Base-by-base conservation (phyloP, 2,797 vertebrate genomes). In the Tenualosa ilisha region DNA sequence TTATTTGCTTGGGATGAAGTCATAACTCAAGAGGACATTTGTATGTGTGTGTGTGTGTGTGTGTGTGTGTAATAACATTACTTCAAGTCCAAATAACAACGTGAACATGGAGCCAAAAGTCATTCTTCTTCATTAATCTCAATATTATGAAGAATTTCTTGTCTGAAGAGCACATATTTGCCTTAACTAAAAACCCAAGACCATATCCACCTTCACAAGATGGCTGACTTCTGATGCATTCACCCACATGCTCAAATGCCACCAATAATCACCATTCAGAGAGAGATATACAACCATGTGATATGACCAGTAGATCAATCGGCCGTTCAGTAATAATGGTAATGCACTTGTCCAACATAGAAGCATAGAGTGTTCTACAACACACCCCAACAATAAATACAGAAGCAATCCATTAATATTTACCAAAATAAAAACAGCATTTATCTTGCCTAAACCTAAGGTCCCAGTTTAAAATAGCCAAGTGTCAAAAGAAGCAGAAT, bases 11-110 rank as follows among this genome's bases (percentile, higher is more conserved):
- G 12, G 79, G 53, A 65, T 65, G 68, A n/a, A n/a, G 50, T 84
- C 84, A 82, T 6, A 85, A 22, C n/a, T 85, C 56, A 37, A 84
- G 12, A 40, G 81, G 49, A 82, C 31, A 43, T 37, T 40, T 50
- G 54, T 54, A 13, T 54, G 61, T 63, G 61, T 63, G 63, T 68
- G 63, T 68, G 63, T 68, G 65, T 68, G 65, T 37, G 26, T 68
- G 26, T 37, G 26, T 68, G 65, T 68, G 26, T 68, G 26, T 72
- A 72, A 37, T 72, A 72, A 72, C 31, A 72, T 72, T 72, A 72
- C 65, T 72, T 40, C 65, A 17, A 72, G 15, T 37, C 65, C 37
- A 72, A 72, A 31, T 37, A 37, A 72, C 26, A 37, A 72, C 26
- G 13, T 13, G 63, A 3, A 26, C n/a, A 65, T 8, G 24, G 61